Evolutionary conservation across 2,888 invertebrate genomes (phyloP).

Genomic region (Perithous albicinctus): DNA sequence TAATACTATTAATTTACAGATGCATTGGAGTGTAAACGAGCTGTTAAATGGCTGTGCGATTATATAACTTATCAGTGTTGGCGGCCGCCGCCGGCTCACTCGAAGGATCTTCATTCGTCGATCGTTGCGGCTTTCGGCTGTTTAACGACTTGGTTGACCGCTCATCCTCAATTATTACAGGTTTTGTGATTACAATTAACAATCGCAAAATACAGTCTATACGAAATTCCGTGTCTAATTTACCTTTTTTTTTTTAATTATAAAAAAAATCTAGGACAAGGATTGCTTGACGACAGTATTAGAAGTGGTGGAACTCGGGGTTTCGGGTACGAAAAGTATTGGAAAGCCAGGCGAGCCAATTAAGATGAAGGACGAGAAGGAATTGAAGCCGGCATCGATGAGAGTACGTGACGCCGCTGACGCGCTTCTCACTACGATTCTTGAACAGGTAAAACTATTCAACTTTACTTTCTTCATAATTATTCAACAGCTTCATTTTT

Average conservation of each 20-base stretch:
- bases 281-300: conserved; percentile 97
- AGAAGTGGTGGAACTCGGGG: conserved; percentile 98
- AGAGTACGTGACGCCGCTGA: conserved; percentile 99
- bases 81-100: conserved; percentile 96
- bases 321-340: conserved; percentile 96
- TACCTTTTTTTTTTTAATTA: background rate
- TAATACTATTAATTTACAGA: too few species aligned
- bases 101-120: conserved; percentile 97
- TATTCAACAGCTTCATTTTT: too few species aligned
- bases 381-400: conserved; percentile 98
- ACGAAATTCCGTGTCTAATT: background rate
- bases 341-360: conserved; percentile 95
- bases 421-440: conserved; percentile 94
- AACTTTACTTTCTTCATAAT: too few species aligned
- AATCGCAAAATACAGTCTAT: background rate
- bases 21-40: conserved; percentile 94
- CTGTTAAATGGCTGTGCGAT: conserved; percentile 99
- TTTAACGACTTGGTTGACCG: conserved; percentile 95
- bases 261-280: conserved; percentile 94
- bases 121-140: conserved; percentile 97
- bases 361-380: conserved; percentile 98
- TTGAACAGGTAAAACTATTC: conserved; percentile 97
- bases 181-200: conserved; percentile 67
- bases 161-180: conserved; percentile 93
- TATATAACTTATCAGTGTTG: conserved; percentile 98